These are phyloP conservation scores for Hypotaenidia okinawae DNA, from an alignment of 2,797 vertebrate genomes.

Conservation along the genomic window DNA sequence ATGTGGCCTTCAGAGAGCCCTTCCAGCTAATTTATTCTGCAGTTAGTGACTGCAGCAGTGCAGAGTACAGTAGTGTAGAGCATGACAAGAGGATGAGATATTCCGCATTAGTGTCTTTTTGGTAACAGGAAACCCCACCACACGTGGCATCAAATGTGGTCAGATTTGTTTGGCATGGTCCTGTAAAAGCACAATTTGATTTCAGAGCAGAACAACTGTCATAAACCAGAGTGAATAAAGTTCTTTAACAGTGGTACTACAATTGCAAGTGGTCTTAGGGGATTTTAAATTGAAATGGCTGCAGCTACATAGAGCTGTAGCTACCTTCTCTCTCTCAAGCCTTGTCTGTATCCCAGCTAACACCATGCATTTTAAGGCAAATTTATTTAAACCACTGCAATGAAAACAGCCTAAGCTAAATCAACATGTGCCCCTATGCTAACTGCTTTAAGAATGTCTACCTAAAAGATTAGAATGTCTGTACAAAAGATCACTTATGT, in stretches of 20 bases:
- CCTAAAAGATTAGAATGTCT: conserved; percentile 24
- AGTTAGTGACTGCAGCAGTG: neutral
- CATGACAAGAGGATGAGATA: neutral
- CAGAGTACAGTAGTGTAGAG: neutral
- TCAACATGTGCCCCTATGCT: neutral
- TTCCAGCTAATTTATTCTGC: neutral
- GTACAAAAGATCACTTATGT: conserved; percentile 3
- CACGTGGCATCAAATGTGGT: neutral
- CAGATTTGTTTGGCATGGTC: neutral
- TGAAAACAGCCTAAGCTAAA: conserved; percentile 19
- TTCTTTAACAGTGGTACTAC: neutral
- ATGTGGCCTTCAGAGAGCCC: neutral
- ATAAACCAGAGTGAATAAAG: neutral
- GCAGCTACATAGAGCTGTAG: neutral
- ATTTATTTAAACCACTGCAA: conserved; percentile 29
- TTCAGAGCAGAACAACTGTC: neutral
- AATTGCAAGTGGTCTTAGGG: neutral
- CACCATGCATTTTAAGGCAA: neutral
- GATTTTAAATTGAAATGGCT: neutral
- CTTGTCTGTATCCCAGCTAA: neutral
- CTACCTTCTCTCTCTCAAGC: neutral
- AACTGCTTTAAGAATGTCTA: neutral
- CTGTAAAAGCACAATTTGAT: neutral
- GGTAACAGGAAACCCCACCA: neutral
- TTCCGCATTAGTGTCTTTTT: neutral